phyloP scores from a whole-genome alignment of 2,888 invertebrate species.

The Amphipoea lucens region DNA sequence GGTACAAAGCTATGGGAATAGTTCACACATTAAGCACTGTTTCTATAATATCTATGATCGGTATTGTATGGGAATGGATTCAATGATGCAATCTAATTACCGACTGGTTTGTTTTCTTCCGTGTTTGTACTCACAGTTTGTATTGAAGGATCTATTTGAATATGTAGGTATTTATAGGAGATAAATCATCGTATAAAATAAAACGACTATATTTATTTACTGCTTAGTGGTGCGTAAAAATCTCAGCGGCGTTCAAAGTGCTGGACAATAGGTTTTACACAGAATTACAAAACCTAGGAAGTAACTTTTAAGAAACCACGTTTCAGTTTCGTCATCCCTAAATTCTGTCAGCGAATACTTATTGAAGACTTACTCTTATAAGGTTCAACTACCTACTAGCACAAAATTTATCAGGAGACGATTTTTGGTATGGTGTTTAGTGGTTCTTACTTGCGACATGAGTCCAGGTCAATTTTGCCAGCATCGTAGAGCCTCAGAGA shows the following conservation, averaged over 20 bases:
- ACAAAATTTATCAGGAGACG: neutral
- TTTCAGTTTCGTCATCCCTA: constrained; percentile 9
- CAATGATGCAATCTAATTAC: constrained; percentile 65
- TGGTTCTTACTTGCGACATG: constrained; percentile 91
- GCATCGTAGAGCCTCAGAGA: constrained; percentile 92
- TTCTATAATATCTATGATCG: constrained; percentile 64
- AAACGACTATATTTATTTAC: constrained; percentile 21
- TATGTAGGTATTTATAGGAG: constrained; percentile 27
- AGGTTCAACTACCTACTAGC: neutral
- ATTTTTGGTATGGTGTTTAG: neutral
- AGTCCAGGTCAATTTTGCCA: constrained; percentile 92
- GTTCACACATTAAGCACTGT: constrained; percentile 64
- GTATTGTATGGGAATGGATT: constrained; percentile 66
- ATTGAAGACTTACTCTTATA: neutral
- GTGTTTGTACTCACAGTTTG: constrained; percentile 47
- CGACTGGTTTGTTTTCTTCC: constrained; percentile 58
- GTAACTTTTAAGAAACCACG: neutral
- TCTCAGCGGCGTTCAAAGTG: neutral
- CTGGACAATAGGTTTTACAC: neutral
- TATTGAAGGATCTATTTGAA: constrained; percentile 44
- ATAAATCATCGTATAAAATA: constrained; percentile 46
- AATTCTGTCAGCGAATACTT: neutral
- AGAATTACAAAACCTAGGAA: constrained; percentile 16
- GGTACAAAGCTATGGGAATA: constrained; percentile 64
- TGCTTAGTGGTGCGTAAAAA: constrained; percentile 13